A percentile compares a stretch with the other conserved stretches of the same genome.
Evolutionary conservation across 2,888 invertebrate genomes (phyloP).

Genomic region (Nomada fabriciana): DNA sequence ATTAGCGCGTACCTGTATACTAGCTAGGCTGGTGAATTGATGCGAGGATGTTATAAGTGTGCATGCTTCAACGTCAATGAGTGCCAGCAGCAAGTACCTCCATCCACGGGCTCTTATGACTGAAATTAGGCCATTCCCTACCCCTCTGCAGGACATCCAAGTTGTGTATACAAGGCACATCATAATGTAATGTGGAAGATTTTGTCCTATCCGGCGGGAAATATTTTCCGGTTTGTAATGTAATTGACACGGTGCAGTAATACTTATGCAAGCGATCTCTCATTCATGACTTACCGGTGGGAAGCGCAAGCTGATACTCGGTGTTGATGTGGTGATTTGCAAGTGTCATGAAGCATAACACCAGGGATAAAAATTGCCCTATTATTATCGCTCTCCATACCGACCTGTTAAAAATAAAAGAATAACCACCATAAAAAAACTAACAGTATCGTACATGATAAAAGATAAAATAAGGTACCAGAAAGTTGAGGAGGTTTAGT

Average conservation of each 20-base stretch:
- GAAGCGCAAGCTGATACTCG: slow-evolving; percentile 89
- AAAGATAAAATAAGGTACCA: neutral
- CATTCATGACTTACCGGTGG: slow-evolving; percentile 86
- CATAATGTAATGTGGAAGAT: slow-evolving; percentile 91
- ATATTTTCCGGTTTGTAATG: neutral
- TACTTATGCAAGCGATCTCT: slow-evolving; percentile 7
- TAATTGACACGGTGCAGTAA: neutral
- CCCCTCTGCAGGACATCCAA: slow-evolving; percentile 89
- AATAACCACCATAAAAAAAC: neutral
- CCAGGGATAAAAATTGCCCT: slow-evolving; percentile 91
- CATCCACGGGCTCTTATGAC: slow-evolving; percentile 90
- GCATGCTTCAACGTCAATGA: slow-evolving; percentile 94
- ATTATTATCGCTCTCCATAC: slow-evolving; percentile 90
- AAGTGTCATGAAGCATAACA: slow-evolving; percentile 91
- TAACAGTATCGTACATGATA: neutral
- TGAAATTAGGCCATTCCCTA: slow-evolving; percentile 87
- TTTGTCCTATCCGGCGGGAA: slow-evolving; percentile 87
- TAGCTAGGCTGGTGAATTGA: slow-evolving; percentile 90
- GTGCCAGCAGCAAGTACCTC: slow-evolving; percentile 91
- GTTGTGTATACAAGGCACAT: slow-evolving; percentile 92
- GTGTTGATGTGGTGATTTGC: slow-evolving; percentile 90
- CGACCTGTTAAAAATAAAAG: slow-evolving; percentile 85
- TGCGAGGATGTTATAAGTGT: slow-evolving; percentile 93
- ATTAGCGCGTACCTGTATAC: slow-evolving; percentile 87
- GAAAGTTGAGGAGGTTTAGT: neutral